A percentile compares a stretch with the other conserved stretches of the same genome.
These are phyloP conservation scores for Arge pagana DNA, from an alignment of 2,888 invertebrate species.

Conservation along the genomic window DNA sequence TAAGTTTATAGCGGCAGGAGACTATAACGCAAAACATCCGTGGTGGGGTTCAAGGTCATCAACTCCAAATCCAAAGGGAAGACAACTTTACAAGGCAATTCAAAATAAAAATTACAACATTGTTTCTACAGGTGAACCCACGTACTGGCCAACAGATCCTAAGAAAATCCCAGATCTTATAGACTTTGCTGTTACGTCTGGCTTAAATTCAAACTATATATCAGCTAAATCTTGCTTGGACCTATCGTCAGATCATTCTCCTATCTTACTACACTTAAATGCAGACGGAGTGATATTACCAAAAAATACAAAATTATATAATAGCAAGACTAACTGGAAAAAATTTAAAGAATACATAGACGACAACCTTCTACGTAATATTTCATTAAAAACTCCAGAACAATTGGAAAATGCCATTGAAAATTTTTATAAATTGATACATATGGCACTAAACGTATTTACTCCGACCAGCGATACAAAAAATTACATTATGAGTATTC, in stretches of 20 bases:
- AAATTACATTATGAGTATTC: no score
- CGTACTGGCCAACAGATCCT: conserved; percentile 33
- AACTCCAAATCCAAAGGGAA: conserved; percentile 18
- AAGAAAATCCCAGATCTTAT: conserved; percentile 30
- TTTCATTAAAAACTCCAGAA: conserved; percentile 21
- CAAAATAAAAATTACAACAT: background rate
- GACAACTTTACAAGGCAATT: conserved; percentile 11
- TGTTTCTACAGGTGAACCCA: conserved; percentile 30
- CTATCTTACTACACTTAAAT: conserved; percentile 21
- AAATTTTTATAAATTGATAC: no score
- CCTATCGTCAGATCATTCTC: conserved; percentile 26
- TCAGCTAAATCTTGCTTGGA: conserved; percentile 23
- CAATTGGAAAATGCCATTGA: conserved; percentile 26
- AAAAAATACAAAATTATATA: conserved; percentile 1
- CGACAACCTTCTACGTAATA: conserved; percentile 8
- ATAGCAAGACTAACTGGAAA: conserved; percentile 15
- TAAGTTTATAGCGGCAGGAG: conserved; percentile 29
- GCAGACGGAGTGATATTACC: background rate
- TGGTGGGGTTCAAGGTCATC: conserved; percentile 29
- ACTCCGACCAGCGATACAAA: no score
- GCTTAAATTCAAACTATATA: conserved; percentile 17
- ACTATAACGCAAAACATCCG: conserved; percentile 33
- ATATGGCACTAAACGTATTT: no score
- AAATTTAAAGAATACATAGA: conserved; percentile 16
- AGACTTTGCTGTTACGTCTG: conserved; percentile 29